phyloP scores from a whole-genome alignment of 2,888 invertebrate species.

The Ethmia dodecea region DNA sequence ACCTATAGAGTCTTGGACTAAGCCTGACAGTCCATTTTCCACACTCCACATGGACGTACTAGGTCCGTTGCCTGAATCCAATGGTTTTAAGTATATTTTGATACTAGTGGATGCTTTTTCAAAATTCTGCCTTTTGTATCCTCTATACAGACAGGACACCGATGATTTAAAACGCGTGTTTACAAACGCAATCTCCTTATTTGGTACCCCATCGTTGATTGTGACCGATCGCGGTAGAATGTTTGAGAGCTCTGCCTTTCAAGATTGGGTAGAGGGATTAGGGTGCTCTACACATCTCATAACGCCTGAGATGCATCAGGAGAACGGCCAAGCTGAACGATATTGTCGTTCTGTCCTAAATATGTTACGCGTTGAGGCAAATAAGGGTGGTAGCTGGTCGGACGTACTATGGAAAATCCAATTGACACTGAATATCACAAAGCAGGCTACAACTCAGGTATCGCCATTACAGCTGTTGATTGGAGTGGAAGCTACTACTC shows the following conservation, averaged over 20 bases:
- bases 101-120: constrained; percentile 28
- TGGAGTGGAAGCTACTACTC: constrained; percentile 5
- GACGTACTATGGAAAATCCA: constrained; percentile 16
- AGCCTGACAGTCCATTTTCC: constrained; percentile 24
- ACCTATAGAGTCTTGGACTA: constrained; percentile 18
- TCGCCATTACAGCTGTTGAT: constrained; percentile 10
- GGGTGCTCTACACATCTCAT: constrained; percentile 18
- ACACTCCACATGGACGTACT: constrained; percentile 30
- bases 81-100: constrained; percentile 24
- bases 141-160: constrained; percentile 20
- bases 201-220: constrained; percentile 15
- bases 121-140: constrained; percentile 26
- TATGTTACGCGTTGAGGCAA: constrained; percentile 15
- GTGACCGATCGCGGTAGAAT: constrained; percentile 19
- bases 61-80: constrained; percentile 23
- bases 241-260: constrained; percentile 14
- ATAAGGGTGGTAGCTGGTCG: constrained; percentile 17
- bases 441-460: constrained; percentile 13
- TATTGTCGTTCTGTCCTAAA: constrained; percentile 14
- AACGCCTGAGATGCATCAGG: constrained; percentile 6
- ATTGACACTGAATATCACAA: constrained; percentile 11
- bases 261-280: constrained; percentile 5
- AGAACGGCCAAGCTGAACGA: constrained; percentile 13
- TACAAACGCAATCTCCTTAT: constrained; percentile 20
- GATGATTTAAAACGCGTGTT: constrained; percentile 20